These are phyloP conservation scores for Hyposoter dolosus DNA, from an alignment of 2,888 invertebrate species.

Conservation along the genomic window DNA sequence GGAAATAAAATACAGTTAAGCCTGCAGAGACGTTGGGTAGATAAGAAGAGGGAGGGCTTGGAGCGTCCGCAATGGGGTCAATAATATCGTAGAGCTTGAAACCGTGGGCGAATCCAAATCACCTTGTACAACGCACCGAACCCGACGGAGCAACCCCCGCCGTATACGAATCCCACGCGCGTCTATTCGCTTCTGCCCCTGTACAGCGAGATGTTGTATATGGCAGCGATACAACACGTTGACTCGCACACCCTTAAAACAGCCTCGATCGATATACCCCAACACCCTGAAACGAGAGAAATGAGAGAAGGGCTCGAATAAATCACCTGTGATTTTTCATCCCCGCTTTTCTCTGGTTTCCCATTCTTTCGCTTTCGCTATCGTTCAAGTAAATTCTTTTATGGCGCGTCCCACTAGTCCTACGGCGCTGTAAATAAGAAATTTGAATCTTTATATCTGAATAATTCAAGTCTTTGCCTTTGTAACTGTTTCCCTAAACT, in stretches of 20 bases:
- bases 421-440: background rate
- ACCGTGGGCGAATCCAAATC: slow-evolving; percentile 71
- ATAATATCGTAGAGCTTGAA: slow-evolving; percentile 70
- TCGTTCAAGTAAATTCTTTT: background rate
- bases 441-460: background rate
- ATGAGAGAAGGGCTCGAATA: slow-evolving; percentile 66
- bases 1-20: slow-evolving; percentile 26
- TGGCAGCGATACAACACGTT: slow-evolving; percentile 43
- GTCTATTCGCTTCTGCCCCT: slow-evolving; percentile 53
- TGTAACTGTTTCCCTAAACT: background rate
- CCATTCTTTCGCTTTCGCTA: slow-evolving; percentile 1
- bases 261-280: slow-evolving; percentile 62
- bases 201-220: background rate
- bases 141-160: slow-evolving; percentile 54
- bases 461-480: background rate
- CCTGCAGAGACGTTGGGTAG: slow-evolving; percentile 10
- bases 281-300: slow-evolving; percentile 59
- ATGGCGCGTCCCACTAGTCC: background rate
- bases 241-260: slow-evolving; percentile 21
- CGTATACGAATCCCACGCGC: slow-evolving; percentile 45
- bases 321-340: slow-evolving; percentile 72
- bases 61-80: slow-evolving; percentile 63
- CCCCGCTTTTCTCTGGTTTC: slow-evolving; percentile 41
- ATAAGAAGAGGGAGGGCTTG: slow-evolving; percentile 11
- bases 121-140: slow-evolving; percentile 68